Base-by-base conservation (phyloP, 2,113 vertebrate species). In the Nymphicus hollandicus region DNA sequence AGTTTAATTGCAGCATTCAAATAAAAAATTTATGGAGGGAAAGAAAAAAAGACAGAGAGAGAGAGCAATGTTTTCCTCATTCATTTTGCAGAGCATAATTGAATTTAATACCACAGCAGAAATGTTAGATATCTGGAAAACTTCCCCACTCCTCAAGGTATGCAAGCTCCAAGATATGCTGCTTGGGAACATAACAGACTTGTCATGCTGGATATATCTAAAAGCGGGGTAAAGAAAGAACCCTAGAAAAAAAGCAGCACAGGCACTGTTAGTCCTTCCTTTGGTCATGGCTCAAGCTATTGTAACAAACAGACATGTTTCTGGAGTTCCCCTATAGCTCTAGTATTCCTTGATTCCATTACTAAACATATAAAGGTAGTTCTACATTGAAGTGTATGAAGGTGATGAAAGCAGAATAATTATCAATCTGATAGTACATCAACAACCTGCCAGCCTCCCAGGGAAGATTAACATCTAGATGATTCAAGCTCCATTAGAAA, bases 401-500 rank as follows among this genome's bases (percentile, higher is more conserved):
- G 20, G 8, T 68, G 23, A 68, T 63, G n/a, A 58, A 86, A 91
- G 41, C 70, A 49, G 33, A 73, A 86, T 41, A 66, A 74, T 84
- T 87, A 69, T 61, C 22, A 87, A 14, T 76, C 35, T 13, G 8
- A 87, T 53, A 87, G 39, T 69, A 85, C 37, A 52, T 81, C 77
- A 87, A 76, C 47, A 91, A 68, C 11, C 49, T 89, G 81, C n/a
- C 61, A 91, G 63, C 24, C 63, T 72, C 71, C 93, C 15, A 49
- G 18, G 13, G n/a, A 92, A 94, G 78, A 76, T 82, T 92, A 95
- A 88, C 49, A 89, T 76, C 66, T 41, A 89, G 66, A 58, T 77
- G 33, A 82, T 80, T 93, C 85, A 86, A 88, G 29, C 39, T 56
- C 63, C 70, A 91, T 81, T 94, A 94, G 52, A 95, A 95, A 92